Evolutionary conservation across 2,797 vertebrate species (phyloP).

Genomic region (Chelon auratus): DNA sequence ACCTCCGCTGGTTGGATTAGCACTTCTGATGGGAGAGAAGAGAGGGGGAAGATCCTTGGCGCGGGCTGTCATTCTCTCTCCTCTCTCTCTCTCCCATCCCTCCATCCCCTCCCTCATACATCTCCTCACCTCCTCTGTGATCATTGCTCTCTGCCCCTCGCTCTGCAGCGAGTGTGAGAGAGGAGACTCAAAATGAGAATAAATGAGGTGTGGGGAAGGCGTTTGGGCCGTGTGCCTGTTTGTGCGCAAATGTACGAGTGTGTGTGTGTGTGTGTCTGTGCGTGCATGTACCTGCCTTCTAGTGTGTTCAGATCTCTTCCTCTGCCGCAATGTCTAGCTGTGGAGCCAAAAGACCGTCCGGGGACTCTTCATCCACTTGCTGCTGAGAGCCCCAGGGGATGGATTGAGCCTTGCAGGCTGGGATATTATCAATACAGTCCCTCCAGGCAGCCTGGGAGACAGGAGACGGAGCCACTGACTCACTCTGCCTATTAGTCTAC

Average conservation of each 20-base stretch:
- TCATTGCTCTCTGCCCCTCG: slow-evolving; percentile 71
- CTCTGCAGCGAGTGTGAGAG: slow-evolving; percentile 60
- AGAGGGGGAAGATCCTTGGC: slow-evolving; percentile 50
- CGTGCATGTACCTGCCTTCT: slow-evolving; percentile 57
- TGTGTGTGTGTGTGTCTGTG: slow-evolving; percentile 23
- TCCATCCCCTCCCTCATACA: slow-evolving; percentile 47
- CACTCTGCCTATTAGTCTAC: slow-evolving; percentile 83
- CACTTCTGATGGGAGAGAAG: slow-evolving; percentile 78
- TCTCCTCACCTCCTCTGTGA: slow-evolving; percentile 71
- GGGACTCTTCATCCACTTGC: slow-evolving; percentile 82
- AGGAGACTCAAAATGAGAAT: slow-evolving; percentile 76
- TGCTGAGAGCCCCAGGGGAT: slow-evolving; percentile 76
- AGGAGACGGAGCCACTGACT: slow-evolving; percentile 79
- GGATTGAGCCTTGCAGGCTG: slow-evolving; percentile 83
- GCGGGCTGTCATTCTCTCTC: slow-evolving; percentile 62
- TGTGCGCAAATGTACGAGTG: slow-evolving; percentile 17
- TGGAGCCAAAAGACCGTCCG: slow-evolving; percentile 77
- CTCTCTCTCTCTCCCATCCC: slow-evolving; percentile 14
- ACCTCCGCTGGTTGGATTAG: slow-evolving; percentile 72
- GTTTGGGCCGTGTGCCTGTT: slow-evolving; percentile 54
- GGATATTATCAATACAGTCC: slow-evolving; percentile 85
- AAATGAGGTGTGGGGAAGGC: slow-evolving; percentile 76
- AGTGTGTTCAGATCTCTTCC: slow-evolving; percentile 60
- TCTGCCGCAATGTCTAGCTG: slow-evolving; percentile 58
- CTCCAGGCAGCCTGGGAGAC: slow-evolving; percentile 85